Evolutionary conservation across 2,113 vertebrate species (phyloP).

Genomic region (Narcine bancroftii): DNA sequence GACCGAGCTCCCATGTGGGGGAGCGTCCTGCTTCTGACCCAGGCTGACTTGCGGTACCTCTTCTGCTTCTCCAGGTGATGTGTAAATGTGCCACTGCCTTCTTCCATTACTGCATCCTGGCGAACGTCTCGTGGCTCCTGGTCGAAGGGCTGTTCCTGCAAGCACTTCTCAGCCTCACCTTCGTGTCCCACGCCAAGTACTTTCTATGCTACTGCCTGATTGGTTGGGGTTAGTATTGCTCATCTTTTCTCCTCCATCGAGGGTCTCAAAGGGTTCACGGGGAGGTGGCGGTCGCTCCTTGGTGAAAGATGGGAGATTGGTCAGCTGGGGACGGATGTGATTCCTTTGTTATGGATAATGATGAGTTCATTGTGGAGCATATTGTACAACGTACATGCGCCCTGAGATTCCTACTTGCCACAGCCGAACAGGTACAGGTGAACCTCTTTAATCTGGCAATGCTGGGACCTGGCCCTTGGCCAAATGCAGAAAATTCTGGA

Average conservation of each 20-base stretch:
- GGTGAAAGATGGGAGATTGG: too few relatives aligned
- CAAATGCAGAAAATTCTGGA: too few relatives aligned
- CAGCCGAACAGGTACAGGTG: too few relatives aligned
- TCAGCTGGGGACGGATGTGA: neutral
- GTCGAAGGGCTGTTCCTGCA: slow-evolving; percentile 83
- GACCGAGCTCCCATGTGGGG: neutral
- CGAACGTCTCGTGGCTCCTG: slow-evolving; percentile 81
- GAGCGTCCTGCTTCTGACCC: neutral
- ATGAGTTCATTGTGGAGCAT: too few relatives aligned
- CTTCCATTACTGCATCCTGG: slow-evolving; percentile 77
- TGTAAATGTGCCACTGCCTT: slow-evolving; percentile 72
- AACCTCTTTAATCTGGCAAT: too few relatives aligned
- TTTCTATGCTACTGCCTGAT: slow-evolving; percentile 77
- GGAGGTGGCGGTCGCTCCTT: neutral
- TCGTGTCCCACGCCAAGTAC: slow-evolving; percentile 73
- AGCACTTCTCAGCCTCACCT: slow-evolving; percentile 72
- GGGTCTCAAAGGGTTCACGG: neutral
- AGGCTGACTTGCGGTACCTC: neutral
- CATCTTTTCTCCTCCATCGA: neutral
- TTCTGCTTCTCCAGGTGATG: slow-evolving; percentile 49
- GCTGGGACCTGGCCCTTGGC: too few relatives aligned
- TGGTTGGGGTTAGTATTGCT: slow-evolving; percentile 69
- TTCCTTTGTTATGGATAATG: too few relatives aligned
- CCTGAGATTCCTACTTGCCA: too few relatives aligned
- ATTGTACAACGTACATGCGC: too few relatives aligned